Evolutionary conservation across 2,888 invertebrate species (phyloP).

Genomic region (Frankliniella fusca): DNA sequence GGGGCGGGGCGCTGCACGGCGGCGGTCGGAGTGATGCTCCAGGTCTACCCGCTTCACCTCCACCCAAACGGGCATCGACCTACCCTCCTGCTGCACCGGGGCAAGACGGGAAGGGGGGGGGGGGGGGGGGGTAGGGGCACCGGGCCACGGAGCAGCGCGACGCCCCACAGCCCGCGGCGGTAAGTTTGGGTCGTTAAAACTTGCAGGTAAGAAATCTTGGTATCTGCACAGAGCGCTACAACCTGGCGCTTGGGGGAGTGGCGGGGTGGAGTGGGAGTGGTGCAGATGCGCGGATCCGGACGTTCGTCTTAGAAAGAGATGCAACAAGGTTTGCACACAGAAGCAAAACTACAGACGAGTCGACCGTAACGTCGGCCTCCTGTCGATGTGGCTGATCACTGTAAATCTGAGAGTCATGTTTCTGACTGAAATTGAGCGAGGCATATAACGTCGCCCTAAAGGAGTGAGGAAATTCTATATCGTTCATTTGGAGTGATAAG

Average conservation of each 20-base stretch:
- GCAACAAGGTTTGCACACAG: background rate
- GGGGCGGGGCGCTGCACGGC: too few species aligned
- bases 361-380: too few species aligned
- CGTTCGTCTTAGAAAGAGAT: background rate
- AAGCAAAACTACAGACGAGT: too few species aligned
- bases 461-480: too few species aligned
- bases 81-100: background rate
- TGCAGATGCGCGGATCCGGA: too few species aligned
- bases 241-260: background rate
- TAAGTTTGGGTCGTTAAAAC: conserved; percentile 17
- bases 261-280: background rate
- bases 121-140: background rate
- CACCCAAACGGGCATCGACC: background rate
- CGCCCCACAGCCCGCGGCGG: background rate
- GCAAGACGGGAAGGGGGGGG: background rate
- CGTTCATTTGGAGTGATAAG: too few species aligned
- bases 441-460: too few species aligned
- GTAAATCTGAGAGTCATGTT: too few species aligned
- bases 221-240: background rate
- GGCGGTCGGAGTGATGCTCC: too few species aligned
- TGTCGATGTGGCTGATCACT: too few species aligned
- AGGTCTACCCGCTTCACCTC: too few species aligned
- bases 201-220: conserved; percentile 8
- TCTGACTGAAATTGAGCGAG: too few species aligned
- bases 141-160: background rate